Base-by-base conservation (phyloP, 2,797 vertebrate genomes). In the Labroides dimidiatus region DNA sequence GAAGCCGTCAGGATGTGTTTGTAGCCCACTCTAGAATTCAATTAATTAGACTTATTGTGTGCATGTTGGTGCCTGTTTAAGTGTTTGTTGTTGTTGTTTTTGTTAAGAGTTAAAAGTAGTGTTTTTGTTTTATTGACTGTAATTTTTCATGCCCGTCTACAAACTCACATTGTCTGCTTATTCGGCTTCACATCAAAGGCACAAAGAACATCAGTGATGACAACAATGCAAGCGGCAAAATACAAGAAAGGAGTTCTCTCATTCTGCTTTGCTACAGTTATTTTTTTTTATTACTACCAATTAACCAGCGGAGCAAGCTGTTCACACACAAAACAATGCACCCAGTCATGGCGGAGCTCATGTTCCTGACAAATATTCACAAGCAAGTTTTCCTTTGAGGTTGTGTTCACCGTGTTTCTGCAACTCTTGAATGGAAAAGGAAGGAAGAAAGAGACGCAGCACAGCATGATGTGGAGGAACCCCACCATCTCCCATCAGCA, bases 11-110 rank as follows among this genome's bases (percentile, higher is more conserved):
- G 66, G 60, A 43, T 9, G 45, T 55, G 62, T 80, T 78, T 84
- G 63, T 37, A 21, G 50, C 72, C 70, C 59, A 21, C 60, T 73
- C 39, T 69, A 72, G 72, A 74, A 80, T 77, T 79, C 41, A 61
- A 37, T 56, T 84, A 87, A 82, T 84, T 76, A 75, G 80, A 64
- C 49, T 9, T 52, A 33, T 52, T 61, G 50, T 48, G 51, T 51
- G 43, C 67, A 67, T 50, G 42, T 6, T 12, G 44, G 8, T 41
- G 45, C 33, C n/a, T 60, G 21, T 53, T 41, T 57, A 60, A 53
- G 48, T 20, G 15, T 4, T 63, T 74, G 58, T 69, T 73, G 24
- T 33, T 33, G 30, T 33, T 33, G 30, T 64, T 20, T 64, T 33
- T 33, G 30, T 64, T 20, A 62, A 36, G 21, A 36, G 55, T 43